Base-by-base conservation (phyloP, 2,888 invertebrate species). In the Pyralis farinalis region DNA sequence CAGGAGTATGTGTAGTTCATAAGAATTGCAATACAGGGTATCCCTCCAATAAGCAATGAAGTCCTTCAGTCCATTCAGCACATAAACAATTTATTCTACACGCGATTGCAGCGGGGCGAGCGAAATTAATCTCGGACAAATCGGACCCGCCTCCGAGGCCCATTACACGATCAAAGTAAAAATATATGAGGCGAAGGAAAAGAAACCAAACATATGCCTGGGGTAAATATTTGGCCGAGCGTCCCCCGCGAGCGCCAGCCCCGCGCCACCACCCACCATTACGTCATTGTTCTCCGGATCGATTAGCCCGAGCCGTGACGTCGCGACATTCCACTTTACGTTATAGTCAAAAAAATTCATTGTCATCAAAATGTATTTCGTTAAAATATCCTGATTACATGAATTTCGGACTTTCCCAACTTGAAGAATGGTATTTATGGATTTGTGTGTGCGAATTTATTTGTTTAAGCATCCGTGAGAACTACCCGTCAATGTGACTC, bases 151-250 rank as follows among this genome's bases (percentile, higher is more conserved):
- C 84, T 68, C 66, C 50, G 78, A 80, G 71, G 73, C 72, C 78
- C 66, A 82, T 87, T 86, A 83, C 71, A 50, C 73, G 76, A 82
- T 83, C 82, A 83, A 83, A 85, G 85, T 78, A 80, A 86, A 86
- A 86, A 86, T 86, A 87, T 86, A 86, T 86, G 87, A 86, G 75
- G 79, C 84, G 79, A 73, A 83, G 81, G 77, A 84, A 87, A 87
- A 80, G 86, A 87, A 87, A 83, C 82, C 84, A 85, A 87, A 84
- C 87, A 87, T 84, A 84, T 84, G 83, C 82, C 39, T 67, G 66
- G 68, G 58, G 75, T 77, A 87, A 87, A 87, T 86, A 86, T 88
- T 87, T 85, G 81, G 76, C 72, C 72, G 71, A 59, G 63, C 59
- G 63, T 55, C 65, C 67, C 65, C 59, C 52, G 58, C 57, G 61